Evolutionary conservation across 2,113 vertebrate species (phyloP), one percentile per base, ranked within the genome.

Genomic region (Sisor rabdophorus): DNA sequence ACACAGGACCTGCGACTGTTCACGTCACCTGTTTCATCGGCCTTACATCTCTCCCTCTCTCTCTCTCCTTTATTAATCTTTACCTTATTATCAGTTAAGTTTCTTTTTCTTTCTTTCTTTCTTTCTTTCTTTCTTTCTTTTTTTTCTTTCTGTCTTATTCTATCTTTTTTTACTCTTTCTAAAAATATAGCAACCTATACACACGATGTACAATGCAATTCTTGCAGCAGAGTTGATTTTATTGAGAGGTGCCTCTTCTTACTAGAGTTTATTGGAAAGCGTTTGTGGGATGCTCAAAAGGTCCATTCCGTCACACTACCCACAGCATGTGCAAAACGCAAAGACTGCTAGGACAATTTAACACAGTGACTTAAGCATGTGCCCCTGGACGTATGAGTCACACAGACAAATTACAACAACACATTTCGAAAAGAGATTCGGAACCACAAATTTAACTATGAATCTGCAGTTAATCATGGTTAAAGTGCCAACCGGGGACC

Each of bases 361-460:
- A 3, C 65, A 26, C 15, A 3, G 1, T 50, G 65, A 68, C 65
- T 68, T 44, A 67, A 11, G 8, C 2, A 36, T 36, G 32, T 36
- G 32, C 2, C 1, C 2, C 11, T 26, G 11, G 9, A 24, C 22
- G 32, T 44, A 15, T 7, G n/a, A 15, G 12, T 65, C 20, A 2
- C 15, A 11, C 32, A 20, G 3, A 19, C n/a, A 65, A 47, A 65
- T 65, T 10, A 67, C 64, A 48, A 50, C n/a, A 11, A 50, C 16
- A 19, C 11, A 1, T 2, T 68, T 50, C 48, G 15, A 19, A 8
- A 52, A 30, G 1, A 3, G 9, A 6, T 52, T 10, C 47, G 20
- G 47, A 69, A 69, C 65, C 47, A 69, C 44, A 47, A 52, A 6
- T 69, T 52, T 69, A 24, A 52, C 65, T 22, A 13, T 19, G 52